These are phyloP conservation scores for Cherax destructor DNA, from an alignment of 1,140 invertebrate species.

Conservation along the genomic window DNA sequence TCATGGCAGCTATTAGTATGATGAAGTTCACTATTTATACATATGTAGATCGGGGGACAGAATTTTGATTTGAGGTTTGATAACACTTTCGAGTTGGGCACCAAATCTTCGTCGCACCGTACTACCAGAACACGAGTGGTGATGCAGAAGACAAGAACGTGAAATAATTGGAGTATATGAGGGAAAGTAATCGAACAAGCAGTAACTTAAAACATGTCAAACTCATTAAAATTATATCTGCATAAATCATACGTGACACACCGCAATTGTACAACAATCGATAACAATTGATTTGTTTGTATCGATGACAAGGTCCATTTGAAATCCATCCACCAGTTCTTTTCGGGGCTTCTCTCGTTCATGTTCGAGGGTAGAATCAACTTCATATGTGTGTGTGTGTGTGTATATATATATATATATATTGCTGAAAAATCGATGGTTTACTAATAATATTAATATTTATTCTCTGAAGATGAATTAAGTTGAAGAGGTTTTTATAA, in stretches of 20 bases:
- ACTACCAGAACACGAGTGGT: slow-evolving; percentile 9
- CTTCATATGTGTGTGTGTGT: neutral
- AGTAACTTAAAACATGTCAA: neutral
- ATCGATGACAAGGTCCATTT: slow-evolving; percentile 63
- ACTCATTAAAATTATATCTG: slow-evolving; percentile 9
- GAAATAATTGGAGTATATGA: slow-evolving; percentile 11
- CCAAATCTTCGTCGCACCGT: slow-evolving; percentile 40
- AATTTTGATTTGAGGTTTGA: slow-evolving; percentile 66
- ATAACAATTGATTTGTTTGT: slow-evolving; percentile 52
- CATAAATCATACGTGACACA: slow-evolving; percentile 53
- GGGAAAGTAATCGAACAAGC: slow-evolving; percentile 7
- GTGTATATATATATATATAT: no score
- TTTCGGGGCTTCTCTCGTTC: slow-evolving; percentile 23
- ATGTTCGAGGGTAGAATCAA: neutral
- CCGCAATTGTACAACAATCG: slow-evolving; percentile 60
- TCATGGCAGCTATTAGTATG: slow-evolving; percentile 57
- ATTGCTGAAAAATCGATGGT: no score
- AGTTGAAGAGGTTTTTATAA: neutral
- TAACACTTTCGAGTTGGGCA: slow-evolving; percentile 66
- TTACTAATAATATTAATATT: no score
- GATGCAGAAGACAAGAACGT: slow-evolving; percentile 5
- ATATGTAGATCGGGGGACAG: slow-evolving; percentile 66
- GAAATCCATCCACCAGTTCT: slow-evolving; percentile 61
- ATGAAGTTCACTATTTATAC: slow-evolving; percentile 63
- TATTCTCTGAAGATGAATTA: neutral